These are phyloP conservation scores for Lamellibrachia satsuma DNA, from an alignment of 2,888 invertebrate genomes.

Conservation along the genomic window DNA sequence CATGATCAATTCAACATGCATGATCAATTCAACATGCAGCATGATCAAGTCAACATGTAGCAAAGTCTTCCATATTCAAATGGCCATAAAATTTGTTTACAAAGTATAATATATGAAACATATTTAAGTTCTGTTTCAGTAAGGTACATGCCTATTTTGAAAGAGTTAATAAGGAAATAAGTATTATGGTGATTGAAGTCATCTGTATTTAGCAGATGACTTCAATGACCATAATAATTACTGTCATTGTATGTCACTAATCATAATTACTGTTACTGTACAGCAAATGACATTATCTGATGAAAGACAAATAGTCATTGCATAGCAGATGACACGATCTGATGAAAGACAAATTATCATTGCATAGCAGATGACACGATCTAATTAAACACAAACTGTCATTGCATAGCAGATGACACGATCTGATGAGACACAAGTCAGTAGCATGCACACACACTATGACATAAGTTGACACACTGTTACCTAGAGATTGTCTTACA, in stretches of 20 bases:
- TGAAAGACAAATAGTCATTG: not conserved
- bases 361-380: not conserved
- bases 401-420: too few species aligned
- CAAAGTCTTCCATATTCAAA: not conserved
- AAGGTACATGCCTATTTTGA: not conserved
- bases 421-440: not conserved
- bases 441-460: not conserved
- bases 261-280: not conserved
- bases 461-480: not conserved
- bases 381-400: too few species aligned
- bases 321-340: not conserved
- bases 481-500: slow-evolving; percentile 7
- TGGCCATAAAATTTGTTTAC: not conserved
- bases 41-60: too few species aligned
- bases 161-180: not conserved
- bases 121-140: not conserved
- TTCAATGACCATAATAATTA: not conserved
- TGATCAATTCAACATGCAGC: too few species aligned
- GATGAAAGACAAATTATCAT: not conserved
- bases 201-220: not conserved
- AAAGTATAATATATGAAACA: not conserved
- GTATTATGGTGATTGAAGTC: not conserved
- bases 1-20: not conserved
- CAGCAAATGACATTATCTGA: not conserved
- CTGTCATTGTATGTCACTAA: not conserved